Evolutionary conservation across 2,888 invertebrate genomes (phyloP), one percentile per base, ranked within the genome.

Genomic region (Prostheceraeus crozeri): DNA sequence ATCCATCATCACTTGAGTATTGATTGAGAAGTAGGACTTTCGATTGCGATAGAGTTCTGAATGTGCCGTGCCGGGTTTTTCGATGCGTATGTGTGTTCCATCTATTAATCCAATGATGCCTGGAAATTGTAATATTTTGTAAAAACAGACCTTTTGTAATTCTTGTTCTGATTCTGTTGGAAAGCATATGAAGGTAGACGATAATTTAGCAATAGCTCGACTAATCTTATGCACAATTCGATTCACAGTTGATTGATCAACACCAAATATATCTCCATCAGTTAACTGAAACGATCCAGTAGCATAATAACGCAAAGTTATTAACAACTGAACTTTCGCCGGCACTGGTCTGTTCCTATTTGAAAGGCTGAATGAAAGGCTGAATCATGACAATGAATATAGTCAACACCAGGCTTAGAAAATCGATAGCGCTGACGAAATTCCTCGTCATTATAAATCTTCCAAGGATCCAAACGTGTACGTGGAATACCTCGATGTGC

Each of bases 231-330:
- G 40, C 14, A 40, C 19, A 40, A 40, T 40, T 16, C 4, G 40
- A 40, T 23, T 19, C 19, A 40, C 19, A 40, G 40, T 40, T 23
- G 40, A 19, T 40, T 40, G 40, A 23, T 40, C 19, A 19, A 40
- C 19, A 40, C 19, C 40, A 40, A 40, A 40, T 40, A 40, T 19
- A 40, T 40, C 40, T 19, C 40, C 40, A 19, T 40, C 40, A 40
- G 40, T 40, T 23, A 40, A 19, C 19, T 40, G n/a, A 8, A n/a
- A n/a, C n/a, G n/a, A n/a, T n/a, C n/a, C n/a, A n/a, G n/a, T n/a
- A n/a, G 40, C 40, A 23, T 40, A 40, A 40, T 19, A 40, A 19
- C 40, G 40, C 14, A 40, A 23, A 23, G 40, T 4, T 40, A 40
- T 40, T 16, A 40, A 23, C 19, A 40, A 23, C 19, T 40, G 40